Evolutionary conservation across 2,797 vertebrate genomes (phyloP).

Genomic region (Pseudocheirus occidentalis): DNA sequence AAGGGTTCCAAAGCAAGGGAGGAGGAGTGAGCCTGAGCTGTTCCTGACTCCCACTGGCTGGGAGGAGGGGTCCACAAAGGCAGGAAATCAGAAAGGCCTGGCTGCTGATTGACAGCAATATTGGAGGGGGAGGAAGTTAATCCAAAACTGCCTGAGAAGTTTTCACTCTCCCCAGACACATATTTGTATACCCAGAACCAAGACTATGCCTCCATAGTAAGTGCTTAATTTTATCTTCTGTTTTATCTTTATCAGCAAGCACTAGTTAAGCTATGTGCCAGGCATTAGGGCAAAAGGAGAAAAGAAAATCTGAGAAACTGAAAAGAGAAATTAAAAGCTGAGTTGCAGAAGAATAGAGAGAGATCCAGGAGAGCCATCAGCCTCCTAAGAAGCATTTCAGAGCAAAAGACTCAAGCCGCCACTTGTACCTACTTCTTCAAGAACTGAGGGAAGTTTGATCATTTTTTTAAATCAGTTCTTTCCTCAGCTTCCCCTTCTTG

Average conservation of each 20-base stretch:
- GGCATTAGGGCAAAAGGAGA: background rate
- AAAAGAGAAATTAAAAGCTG: background rate
- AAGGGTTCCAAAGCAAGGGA: too few species aligned
- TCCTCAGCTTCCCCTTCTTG: background rate
- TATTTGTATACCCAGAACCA: background rate
- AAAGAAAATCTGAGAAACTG: background rate
- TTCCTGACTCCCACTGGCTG: too few species aligned
- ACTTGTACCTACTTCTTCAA: background rate
- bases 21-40: too few species aligned
- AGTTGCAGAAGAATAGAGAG: background rate
- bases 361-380: background rate
- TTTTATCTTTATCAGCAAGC: background rate
- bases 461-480: background rate
- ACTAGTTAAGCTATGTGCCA: background rate
- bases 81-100: too few species aligned
- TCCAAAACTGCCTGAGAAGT: too few species aligned
- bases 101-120: too few species aligned
- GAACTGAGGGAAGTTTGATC: background rate
- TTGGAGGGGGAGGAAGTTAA: too few species aligned
- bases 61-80: too few species aligned
- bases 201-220: background rate
- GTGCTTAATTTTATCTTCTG: background rate
- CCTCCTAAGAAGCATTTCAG: background rate
- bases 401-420: background rate
- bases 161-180: too few species aligned